Conservation (phyloP, 2,888 invertebrate species). For the Cepaea hortensis region DNA sequence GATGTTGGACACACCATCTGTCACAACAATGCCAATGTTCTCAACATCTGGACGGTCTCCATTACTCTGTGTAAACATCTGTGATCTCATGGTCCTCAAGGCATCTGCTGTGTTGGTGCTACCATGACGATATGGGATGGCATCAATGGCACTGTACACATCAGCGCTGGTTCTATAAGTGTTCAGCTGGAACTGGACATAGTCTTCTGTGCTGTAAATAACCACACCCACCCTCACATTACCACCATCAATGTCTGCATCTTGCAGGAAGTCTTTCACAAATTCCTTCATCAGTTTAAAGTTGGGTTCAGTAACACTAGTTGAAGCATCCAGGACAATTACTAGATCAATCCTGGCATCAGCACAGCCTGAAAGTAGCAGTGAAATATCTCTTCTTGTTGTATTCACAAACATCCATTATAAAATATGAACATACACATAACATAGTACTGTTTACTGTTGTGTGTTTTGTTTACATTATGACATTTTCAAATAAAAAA, state of each 20-base stretch:
- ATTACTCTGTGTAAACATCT: conserved; percentile 62
- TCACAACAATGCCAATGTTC: conserved; percentile 69
- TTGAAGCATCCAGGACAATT: conserved; percentile 69
- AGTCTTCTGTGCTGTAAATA: conserved; percentile 63
- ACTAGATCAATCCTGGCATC: conserved; percentile 62
- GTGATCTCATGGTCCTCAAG: conserved; percentile 60
- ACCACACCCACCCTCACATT: conserved; percentile 67
- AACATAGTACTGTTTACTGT: too few relatives aligned
- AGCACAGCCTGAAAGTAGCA: conserved; percentile 55
- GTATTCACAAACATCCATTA: too few relatives aligned
- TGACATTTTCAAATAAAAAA: too few relatives aligned
- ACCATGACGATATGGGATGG: conserved; percentile 61
- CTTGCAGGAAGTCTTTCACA: conserved; percentile 58
- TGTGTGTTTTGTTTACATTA: too few relatives aligned
- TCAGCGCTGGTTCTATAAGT: conserved; percentile 55
- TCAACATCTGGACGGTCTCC: conserved; percentile 66
- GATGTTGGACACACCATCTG: conserved; percentile 73
- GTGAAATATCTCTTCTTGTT: too few relatives aligned
- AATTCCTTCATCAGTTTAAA: conserved; percentile 61
- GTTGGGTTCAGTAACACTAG: conserved; percentile 64
- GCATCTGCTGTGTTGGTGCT: conserved; percentile 72
- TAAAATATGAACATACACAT: too few relatives aligned
- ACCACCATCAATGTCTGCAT: conserved; percentile 62
- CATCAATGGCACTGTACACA: conserved; percentile 60
- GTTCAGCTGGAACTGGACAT: conserved; percentile 65